Percentiles rank a stretch among this genome's conserved stretches.
These are phyloP conservation scores for Adelognathus sp. DNA, from an alignment of 2,888 invertebrate species.

Conservation along the genomic window DNA sequence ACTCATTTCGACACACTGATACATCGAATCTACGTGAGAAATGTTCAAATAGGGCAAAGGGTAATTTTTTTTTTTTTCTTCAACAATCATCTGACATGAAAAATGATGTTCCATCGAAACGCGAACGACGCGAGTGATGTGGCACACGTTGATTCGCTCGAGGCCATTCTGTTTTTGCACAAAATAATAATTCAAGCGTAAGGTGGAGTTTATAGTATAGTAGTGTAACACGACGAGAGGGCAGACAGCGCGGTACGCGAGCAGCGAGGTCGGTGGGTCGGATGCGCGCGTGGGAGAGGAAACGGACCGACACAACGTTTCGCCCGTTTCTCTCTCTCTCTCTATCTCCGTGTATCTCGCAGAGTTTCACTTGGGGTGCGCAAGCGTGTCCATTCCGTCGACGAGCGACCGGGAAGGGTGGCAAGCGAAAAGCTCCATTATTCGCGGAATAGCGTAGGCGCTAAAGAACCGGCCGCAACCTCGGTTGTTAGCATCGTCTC, in stretches of 20 bases:
- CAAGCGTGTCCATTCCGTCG: slow-evolving; percentile 65
- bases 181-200: slow-evolving; percentile 52
- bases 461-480: slow-evolving; percentile 65
- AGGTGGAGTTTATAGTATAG: slow-evolving; percentile 22
- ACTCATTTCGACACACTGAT: neutral
- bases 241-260: slow-evolving; percentile 10
- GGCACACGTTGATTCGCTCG: slow-evolving; percentile 37
- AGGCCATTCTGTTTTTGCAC: slow-evolving; percentile 19
- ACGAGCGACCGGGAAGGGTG: too few relatives aligned
- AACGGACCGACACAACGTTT: slow-evolving; percentile 26
- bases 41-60: neutral
- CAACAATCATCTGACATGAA: neutral
- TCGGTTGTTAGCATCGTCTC: too few relatives aligned
- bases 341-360: neutral
- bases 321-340: slow-evolving; percentile 36
- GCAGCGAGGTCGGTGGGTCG: slow-evolving; percentile 6
- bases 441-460: slow-evolving; percentile 67
- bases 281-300: neutral
- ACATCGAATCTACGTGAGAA: neutral
- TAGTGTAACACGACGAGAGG: slow-evolving; percentile 31
- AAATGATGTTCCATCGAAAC: neutral
- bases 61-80: too few relatives aligned
- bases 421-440: slow-evolving; percentile 69
- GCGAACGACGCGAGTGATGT: neutral
- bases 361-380: slow-evolving; percentile 46